These are phyloP conservation scores for Lepidostoma basale DNA, from an alignment of 1,140 invertebrate genomes.

Conservation along the genomic window DNA sequence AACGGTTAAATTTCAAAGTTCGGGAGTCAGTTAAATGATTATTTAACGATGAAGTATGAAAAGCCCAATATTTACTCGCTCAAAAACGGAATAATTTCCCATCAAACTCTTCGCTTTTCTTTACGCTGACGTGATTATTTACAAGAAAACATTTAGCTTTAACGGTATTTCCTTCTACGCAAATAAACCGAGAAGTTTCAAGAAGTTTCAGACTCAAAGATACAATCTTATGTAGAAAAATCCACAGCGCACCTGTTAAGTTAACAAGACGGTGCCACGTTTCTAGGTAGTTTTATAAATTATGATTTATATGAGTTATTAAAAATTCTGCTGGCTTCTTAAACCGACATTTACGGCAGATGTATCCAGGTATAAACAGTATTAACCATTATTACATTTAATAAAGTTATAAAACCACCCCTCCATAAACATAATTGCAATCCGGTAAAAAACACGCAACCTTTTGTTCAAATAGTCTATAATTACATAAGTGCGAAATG, in stretches of 20 bases:
- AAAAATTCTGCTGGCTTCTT: no score
- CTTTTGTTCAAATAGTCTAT: no score
- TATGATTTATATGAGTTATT: no score
- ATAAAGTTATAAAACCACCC: no score
- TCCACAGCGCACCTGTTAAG: constrained; percentile 22
- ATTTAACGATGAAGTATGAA: not conserved
- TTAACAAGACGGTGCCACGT: constrained; percentile 2
- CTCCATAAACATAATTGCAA: no score
- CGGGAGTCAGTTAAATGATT: not conserved
- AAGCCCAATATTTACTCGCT: not conserved
- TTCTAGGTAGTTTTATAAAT: no score
- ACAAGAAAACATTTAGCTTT: constrained; percentile 24
- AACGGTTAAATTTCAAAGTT: no score
- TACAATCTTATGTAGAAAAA: constrained; percentile 19
- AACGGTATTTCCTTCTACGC: constrained; percentile 5
- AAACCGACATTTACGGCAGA: no score
- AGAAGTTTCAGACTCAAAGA: constrained; percentile 16
- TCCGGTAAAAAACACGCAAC: no score
- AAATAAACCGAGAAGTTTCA: constrained; percentile 21
- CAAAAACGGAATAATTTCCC: constrained; percentile 3
- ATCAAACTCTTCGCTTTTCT: constrained; percentile 7
- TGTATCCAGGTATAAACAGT: no score
- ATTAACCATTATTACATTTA: no score
- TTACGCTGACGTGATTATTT: constrained; percentile 24
- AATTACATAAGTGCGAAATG: no score